Percentiles rank a stretch among this genome's conserved stretches.
These are phyloP conservation scores for Athene noctua DNA, from an alignment of 2,113 vertebrate genomes.

Conservation along the genomic window DNA sequence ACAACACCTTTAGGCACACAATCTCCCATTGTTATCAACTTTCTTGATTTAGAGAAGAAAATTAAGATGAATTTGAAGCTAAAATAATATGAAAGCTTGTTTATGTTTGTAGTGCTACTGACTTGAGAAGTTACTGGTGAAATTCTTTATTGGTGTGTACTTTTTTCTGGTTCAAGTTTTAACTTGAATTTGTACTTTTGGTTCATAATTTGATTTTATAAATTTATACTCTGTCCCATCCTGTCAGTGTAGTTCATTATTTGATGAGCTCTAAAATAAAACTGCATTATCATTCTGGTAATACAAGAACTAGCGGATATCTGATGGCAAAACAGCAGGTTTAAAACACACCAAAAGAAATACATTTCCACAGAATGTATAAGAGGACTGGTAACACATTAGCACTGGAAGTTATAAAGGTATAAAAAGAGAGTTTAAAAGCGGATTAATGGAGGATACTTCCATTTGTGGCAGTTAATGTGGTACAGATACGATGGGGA, in stretches of 20 bases:
- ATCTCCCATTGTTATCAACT: neutral
- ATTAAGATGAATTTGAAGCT: neutral
- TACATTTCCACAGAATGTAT: rapidly evolving
- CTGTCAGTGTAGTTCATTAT: neutral
- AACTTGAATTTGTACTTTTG: neutral
- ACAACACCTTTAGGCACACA: neutral
- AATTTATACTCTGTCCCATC: neutral
- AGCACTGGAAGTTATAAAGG: neutral
- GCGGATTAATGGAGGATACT: neutral
- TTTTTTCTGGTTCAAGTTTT: neutral
- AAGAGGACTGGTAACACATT: neutral
- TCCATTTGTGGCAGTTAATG: neutral
- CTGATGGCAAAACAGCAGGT: neutral
- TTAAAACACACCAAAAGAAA: neutral
- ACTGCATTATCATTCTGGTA: neutral
- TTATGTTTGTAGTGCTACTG: neutral
- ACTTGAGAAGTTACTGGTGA: neutral
- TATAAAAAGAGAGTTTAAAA: neutral
- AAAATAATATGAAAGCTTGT: neutral
- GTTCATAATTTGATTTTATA: neutral
- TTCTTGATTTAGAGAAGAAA: neutral
- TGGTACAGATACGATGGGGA: rapidly evolving
- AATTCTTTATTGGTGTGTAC: neutral
- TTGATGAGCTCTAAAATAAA: neutral
- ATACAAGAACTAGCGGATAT: neutral